phyloP scores from a whole-genome alignment of 1,140 invertebrate species.

The Macrosteles quadrilineatus region DNA sequence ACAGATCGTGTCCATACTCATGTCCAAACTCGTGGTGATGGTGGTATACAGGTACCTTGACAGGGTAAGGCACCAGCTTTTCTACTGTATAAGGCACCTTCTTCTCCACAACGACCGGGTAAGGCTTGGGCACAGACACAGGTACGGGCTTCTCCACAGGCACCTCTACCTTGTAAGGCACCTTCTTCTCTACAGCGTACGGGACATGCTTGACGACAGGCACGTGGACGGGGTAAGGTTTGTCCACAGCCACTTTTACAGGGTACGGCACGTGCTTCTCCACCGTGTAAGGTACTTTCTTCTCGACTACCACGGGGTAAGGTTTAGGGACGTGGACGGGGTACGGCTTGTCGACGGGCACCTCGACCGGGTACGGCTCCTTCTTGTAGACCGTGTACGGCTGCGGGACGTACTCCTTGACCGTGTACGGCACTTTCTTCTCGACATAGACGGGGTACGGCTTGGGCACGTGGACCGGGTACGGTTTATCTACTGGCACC shows the following conservation, averaged over 20 bases:
- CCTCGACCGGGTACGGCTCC: slow-evolving; percentile 39
- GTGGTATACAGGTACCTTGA: slow-evolving; percentile 52
- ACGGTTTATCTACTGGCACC: slow-evolving; percentile 31
- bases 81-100: slow-evolving; percentile 51
- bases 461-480: slow-evolving; percentile 56
- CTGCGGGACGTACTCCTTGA: slow-evolving; percentile 62
- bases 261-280: slow-evolving; percentile 61
- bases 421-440: slow-evolving; percentile 62
- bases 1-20: background rate
- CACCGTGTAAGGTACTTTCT: slow-evolving; percentile 25
- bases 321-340: slow-evolving; percentile 28
- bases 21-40: background rate
- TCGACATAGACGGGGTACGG: slow-evolving; percentile 65
- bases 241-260: slow-evolving; percentile 57
- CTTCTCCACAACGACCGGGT: slow-evolving; percentile 40
- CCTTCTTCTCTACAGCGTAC: slow-evolving; percentile 47
- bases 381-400: slow-evolving; percentile 57
- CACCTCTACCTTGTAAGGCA: slow-evolving; percentile 57
- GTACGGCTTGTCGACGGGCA: slow-evolving; percentile 34
- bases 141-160: slow-evolving; percentile 51
- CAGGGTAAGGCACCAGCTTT: slow-evolving; percentile 67
- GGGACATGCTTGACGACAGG: slow-evolving; percentile 66
- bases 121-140: slow-evolving; percentile 40
- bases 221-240: slow-evolving; percentile 47
- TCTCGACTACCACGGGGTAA: slow-evolving; percentile 25